Evolutionary conservation across 2,113 vertebrate species (phyloP), one percentile per base, ranked within the genome.

Genomic region (Cyprinus carpio): DNA sequence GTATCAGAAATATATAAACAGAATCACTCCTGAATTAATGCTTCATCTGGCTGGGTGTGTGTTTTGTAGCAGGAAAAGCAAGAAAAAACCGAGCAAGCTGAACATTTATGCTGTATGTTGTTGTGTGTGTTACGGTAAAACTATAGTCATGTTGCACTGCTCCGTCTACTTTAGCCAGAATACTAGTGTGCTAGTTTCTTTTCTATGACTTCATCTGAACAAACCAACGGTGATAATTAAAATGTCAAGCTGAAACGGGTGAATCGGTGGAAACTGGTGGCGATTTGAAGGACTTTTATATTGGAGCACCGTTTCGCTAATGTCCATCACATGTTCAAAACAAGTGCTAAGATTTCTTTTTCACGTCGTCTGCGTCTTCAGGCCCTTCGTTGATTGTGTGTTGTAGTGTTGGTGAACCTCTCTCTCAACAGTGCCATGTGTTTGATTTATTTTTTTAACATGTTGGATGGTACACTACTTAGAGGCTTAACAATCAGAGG

Each of bases 401-500:
- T 87, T 91, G 89, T 94, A 18, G 18, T 92, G 90, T 92, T 92
- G 90, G 85, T 92, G 88, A 90, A 93, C 82, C 81, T 90, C 89
- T 83, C 91, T 90, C 89, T 83, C 91, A 89, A 92, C 93, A 91
- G 94, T 95, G 94, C 95, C 94, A 95, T 95, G 91, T 90, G 91
- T 89, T 87, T 87, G 81, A 37, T 67, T 86, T 64, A 37, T 67
- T 86, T 64, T 79, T 81, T 91, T 88, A 87, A 85, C 90, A 84
- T 85, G 85, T 91, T 85, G 79, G 92, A 92, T 67, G 91, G 91
- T 94, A 93, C 91, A 90, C 90, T 91, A 90, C 84, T 89, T 91
- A 92, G 92, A 91, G 91, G 90, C 89, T 92, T 91, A 90, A 91
- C 88, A 89, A 91, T 84, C 87, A 87, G 86, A 89, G 90, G 77